A percentile compares a stretch with the other conserved stretches of the same genome.
Evolutionary conservation across 30 jellyfish, hydroid and myxozoan genomes (phyloP).

Genomic region (Phacellophora camtschatica): DNA sequence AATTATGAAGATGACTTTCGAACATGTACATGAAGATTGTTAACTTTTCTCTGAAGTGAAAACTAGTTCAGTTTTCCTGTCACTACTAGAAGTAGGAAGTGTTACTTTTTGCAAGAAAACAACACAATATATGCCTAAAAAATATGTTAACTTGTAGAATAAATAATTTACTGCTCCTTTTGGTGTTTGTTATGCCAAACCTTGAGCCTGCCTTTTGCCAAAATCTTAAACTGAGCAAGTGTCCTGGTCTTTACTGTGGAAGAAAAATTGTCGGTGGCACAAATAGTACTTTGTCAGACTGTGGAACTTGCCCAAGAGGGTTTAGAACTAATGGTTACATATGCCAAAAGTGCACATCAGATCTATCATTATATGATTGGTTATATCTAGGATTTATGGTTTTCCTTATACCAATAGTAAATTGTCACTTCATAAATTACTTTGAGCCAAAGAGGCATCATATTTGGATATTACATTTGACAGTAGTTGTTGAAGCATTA

Average conservation of each 20-base stretch:
- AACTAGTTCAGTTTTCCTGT: no score
- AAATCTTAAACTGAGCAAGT: constrained; percentile 28
- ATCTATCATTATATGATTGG: constrained; percentile 73
- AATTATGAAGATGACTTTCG: no score
- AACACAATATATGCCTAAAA: no score
- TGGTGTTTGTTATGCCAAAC: not conserved
- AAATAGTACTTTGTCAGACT: constrained; percentile 23
- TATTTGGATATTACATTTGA: constrained; percentile 43
- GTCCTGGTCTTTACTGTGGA: constrained; percentile 92
- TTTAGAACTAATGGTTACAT: constrained; percentile 73
- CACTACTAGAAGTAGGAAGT: no score
- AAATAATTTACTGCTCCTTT: not conserved
- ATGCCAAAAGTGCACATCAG: constrained; percentile 69
- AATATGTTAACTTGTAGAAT: not conserved
- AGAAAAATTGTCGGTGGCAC: constrained; percentile 1
- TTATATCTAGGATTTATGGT: constrained; percentile 85
- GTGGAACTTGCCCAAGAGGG: constrained; percentile 88
- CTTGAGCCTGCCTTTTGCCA: not conserved
- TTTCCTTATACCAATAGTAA: constrained; percentile 44
- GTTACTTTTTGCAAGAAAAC: no score
- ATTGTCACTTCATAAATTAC: constrained; percentile 62
- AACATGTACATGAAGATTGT: no score
- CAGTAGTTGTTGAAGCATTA: constrained; percentile 56
- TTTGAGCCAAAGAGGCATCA: constrained; percentile 48
- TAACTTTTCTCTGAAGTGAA: no score